Evolutionary conservation across 2,113 vertebrate genomes (phyloP).

Genomic region (Cariama cristata): DNA sequence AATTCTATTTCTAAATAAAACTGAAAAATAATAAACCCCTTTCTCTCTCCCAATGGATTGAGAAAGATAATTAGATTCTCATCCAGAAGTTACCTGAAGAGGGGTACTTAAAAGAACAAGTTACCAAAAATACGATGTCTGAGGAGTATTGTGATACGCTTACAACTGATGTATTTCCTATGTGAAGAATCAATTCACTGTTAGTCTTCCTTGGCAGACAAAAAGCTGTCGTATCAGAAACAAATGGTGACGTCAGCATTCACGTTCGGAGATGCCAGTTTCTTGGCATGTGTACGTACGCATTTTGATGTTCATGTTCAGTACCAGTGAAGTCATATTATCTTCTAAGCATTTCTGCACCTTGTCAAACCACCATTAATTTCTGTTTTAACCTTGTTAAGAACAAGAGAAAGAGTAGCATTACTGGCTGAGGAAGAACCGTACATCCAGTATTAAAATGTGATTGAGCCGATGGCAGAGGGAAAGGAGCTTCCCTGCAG

Average conservation of each 20-base stretch:
- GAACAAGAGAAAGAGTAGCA: neutral
- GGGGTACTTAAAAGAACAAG: neutral
- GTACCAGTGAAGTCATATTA: neutral
- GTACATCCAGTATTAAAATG: neutral
- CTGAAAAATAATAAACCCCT: neutral
- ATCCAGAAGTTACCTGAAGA: neutral
- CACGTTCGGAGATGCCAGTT: neutral
- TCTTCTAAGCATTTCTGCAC: neutral
- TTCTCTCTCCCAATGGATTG: neutral
- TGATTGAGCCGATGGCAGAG: neutral
- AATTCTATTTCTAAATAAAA: constrained; percentile 7
- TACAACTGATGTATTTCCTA: neutral
- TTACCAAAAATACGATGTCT: neutral
- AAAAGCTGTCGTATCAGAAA: neutral
- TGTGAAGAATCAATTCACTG: neutral
- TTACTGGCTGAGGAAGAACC: neutral
- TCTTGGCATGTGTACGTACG: fast-evolving
- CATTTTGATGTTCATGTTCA: neutral
- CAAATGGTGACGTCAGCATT: neutral
- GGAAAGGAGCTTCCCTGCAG: neutral
- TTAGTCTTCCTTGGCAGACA: neutral
- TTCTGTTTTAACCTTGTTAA: neutral
- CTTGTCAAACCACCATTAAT: neutral
- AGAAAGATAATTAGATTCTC: neutral
- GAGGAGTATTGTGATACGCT: neutral